Conservation (phyloP, 1,140 invertebrate species). For the Aphidius ervi region DNA sequence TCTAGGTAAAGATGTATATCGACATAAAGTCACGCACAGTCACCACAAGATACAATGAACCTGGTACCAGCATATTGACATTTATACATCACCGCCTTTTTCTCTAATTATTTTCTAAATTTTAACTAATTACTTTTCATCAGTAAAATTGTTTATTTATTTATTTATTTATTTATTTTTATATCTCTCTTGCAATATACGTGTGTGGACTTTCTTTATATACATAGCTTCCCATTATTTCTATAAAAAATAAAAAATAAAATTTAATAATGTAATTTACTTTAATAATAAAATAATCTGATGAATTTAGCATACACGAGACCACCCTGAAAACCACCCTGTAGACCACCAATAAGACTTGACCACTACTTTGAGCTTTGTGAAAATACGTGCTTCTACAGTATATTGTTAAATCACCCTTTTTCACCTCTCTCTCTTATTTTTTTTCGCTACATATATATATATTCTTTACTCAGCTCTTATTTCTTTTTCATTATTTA, state of each 20-base stretch:
- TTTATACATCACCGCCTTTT: neutral
- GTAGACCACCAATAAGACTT: neutral
- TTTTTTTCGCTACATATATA: constrained; percentile 15
- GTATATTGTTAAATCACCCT: neutral
- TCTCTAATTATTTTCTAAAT: too few species aligned
- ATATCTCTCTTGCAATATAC: too few species aligned
- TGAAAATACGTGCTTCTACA: constrained; percentile 15
- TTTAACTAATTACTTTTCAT: too few species aligned
- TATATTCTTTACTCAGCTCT: neutral
- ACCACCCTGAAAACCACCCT: neutral
- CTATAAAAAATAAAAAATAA: too few species aligned
- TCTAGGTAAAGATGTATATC: neutral
- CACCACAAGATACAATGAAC: neutral
- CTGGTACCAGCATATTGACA: neutral
- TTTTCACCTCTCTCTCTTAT: constrained; percentile 12
- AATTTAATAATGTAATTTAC: too few species aligned
- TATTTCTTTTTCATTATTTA: constrained; percentile 3
- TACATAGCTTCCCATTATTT: too few species aligned
- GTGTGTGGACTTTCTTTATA: too few species aligned
- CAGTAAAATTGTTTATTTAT: too few species aligned
- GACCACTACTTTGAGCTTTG: constrained; percentile 12
- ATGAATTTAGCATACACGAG: constrained; percentile 4
- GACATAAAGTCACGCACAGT: constrained; percentile 12
- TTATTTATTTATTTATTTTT: too few species aligned
- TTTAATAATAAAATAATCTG: too few species aligned